Base-by-base conservation (phyloP, 30 jellyfish, hydroid and myxozoan genomes). In the Chironex yamaguchii region DNA sequence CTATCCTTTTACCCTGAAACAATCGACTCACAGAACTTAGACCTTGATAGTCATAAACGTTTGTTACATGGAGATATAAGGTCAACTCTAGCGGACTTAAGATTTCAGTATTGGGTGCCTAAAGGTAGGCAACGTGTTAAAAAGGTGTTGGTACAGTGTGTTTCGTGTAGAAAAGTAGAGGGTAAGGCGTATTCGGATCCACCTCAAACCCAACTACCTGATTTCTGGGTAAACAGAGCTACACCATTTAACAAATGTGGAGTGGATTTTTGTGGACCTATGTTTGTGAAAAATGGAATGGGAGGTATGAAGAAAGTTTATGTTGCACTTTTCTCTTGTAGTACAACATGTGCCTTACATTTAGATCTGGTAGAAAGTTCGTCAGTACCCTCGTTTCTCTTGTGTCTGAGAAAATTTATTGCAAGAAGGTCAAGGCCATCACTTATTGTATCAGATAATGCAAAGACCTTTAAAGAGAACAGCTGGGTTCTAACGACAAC, bases 121-220 rank as follows among this genome's bases (percentile, higher is more conserved):
- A 78, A 62, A 34, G 88, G 73, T 31, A 78, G 90, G 58, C 90
- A 53, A 65, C 58, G 4, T 78, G 90, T 78, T 1, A 58, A 78
- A 35, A 78, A 62, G 67, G 86, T 78, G 9, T 53, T 78, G 13
- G 35, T 13, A 26, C 23, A 17, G 33, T 78, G 90, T 78, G 52
- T 53, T 3, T 6, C 25, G n/a, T 78, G 90, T 36, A 54, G 68
- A 49, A 78, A 78, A 52, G 68, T 3, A 3, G 85, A 78, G 49
- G 90, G 88, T 4, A 78, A 78, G 33, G 70, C 90, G 14, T 58
- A 21, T 31, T 12, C 26, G n/a, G 36, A 68, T 27, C 88, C 85
- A 31, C n/a, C n/a, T n/a, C n/a, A n/a, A n/a, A n/a, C n/a, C n/a
- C 30, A 79, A 50, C 34, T 71, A 27, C 85, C 65, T 29, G 85